phyloP scores from a whole-genome alignment of 2,888 invertebrate genomes.

The Drosophila quinaria region DNA sequence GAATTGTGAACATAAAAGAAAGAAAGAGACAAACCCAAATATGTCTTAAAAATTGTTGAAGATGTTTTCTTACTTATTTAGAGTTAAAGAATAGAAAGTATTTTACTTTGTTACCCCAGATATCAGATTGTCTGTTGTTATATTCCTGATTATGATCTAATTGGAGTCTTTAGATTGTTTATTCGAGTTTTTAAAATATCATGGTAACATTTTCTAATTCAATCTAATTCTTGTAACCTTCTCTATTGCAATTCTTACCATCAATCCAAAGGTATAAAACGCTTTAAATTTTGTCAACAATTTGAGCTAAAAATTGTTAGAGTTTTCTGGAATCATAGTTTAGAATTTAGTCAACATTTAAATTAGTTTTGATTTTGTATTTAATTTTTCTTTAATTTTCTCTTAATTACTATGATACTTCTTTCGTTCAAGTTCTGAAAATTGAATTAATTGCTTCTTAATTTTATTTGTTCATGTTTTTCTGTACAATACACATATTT shows the following conservation, averaged over 20 bases:
- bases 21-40: neutral
- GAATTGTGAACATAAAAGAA: neutral
- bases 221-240: no score
- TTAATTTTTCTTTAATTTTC: neutral
- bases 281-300: no score
- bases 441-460: neutral
- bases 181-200: no score
- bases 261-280: no score
- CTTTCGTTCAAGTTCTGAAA: neutral
- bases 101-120: no score
- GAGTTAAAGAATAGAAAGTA: neutral
- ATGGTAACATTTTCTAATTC: no score
- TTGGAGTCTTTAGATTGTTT: neutral
- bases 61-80: neutral
- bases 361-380: no score
- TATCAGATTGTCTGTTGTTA: no score
- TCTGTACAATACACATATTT: no score
- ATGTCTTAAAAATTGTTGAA: neutral
- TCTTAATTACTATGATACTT: neutral
- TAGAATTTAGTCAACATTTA: no score
- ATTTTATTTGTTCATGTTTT: neutral
- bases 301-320: neutral
- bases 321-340: no score
- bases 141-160: neutral
- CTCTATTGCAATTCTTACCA: no score